Evolutionary conservation across 2,888 invertebrate genomes (phyloP).

Genomic region (Tiliacea aurago): DNA sequence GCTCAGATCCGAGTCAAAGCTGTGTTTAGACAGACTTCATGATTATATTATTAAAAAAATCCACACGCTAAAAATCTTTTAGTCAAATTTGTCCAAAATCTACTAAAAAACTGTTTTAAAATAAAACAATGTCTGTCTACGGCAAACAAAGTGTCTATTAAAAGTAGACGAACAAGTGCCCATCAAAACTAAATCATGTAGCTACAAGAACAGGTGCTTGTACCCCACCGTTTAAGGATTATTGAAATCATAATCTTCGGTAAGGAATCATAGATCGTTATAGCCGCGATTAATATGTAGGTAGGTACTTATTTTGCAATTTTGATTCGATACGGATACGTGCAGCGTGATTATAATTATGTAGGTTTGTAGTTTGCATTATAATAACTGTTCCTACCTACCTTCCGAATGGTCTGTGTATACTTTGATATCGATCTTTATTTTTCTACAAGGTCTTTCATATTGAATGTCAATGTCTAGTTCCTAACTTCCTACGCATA

Average conservation of each 20-base stretch:
- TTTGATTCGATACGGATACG: conserved; percentile 49
- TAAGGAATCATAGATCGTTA: conserved; percentile 54
- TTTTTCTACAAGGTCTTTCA: neutral
- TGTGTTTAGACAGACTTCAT: neutral
- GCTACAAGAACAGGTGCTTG: conserved; percentile 20
- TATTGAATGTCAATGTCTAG: neutral
- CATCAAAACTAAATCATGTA: neutral
- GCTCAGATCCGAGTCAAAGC: neutral
- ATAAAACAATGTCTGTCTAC: neutral
- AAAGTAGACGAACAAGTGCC: neutral
- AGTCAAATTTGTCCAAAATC: neutral
- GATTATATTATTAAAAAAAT: neutral
- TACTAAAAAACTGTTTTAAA: neutral
- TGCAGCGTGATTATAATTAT: conserved; percentile 34
- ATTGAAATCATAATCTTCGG: conserved; percentile 60
- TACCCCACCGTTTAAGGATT: conserved; percentile 51
- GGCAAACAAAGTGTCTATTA: neutral
- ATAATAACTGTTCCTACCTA: conserved; percentile 27
- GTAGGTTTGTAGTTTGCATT: conserved; percentile 33
- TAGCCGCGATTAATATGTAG: conserved; percentile 50
- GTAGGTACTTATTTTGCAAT: conserved; percentile 57
- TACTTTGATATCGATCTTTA: neutral
- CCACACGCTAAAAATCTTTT: neutral
- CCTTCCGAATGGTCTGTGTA: conserved; percentile 28
- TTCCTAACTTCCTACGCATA: neutral